Base-by-base conservation (phyloP, 2,797 vertebrate genomes). In the Gymnothorax reevesii region DNA sequence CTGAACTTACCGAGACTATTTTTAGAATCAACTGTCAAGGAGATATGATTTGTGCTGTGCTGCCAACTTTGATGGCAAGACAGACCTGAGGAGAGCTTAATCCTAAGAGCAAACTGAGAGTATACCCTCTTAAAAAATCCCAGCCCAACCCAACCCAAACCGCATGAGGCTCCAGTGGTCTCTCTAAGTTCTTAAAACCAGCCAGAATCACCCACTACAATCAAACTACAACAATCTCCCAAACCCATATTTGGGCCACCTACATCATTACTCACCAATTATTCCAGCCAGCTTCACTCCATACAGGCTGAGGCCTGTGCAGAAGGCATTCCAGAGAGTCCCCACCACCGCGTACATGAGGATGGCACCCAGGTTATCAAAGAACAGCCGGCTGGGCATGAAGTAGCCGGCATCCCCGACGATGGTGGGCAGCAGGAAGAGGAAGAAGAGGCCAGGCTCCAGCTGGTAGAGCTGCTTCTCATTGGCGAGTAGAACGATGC, bases 321-420 rank as follows among this genome's bases (percentile, higher is more conserved):
- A 95, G 89, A 99, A 99, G 89, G 97, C 96, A 88, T 99, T 99
- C 98, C 98, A 99, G 91, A 99, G 96, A 0, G 98, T 99, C 62
- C 98, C 98, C 85, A 98, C 96, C 91, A 98, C 98, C 0, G 98
- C 98, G 0, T 98, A 99, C 89, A 96, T 96, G 91, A 98, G 94
- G 94, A 99, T 99, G 93, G 98, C 96, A 0, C 98, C 98, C 1
- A 99, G 94, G 93, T 99, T 99, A 94, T 99, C 97, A 0, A 99
- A 99, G 94, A 99, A 98, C 55, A 98, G 96, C 0, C 98, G 94
- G 49, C 97, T 97, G 3, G 98, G 98, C 98, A 99, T 98, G 93
- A 99, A 99, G 93, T 99, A 99, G 0, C 98, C 98, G 0, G 98
- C 98, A 84, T 99, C 98, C 0, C 98, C 95, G 85, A 99, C 98